These are phyloP conservation scores for Podargus strigoides DNA, from an alignment of 2,797 vertebrate species.

Conservation along the genomic window DNA sequence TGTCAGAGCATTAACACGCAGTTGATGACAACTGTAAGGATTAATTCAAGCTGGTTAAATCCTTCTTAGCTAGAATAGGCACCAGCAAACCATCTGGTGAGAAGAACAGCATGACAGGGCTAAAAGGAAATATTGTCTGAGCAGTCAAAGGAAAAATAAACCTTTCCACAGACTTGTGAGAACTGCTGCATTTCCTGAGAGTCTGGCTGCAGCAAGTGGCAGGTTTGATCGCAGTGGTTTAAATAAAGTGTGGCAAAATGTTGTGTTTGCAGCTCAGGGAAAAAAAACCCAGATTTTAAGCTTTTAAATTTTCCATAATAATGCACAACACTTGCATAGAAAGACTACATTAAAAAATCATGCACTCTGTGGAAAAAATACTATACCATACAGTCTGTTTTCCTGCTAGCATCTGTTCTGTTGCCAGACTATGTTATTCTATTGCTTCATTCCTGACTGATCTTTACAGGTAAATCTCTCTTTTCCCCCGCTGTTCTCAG, in stretches of 20 bases:
- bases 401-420: neutral
- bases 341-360: neutral
- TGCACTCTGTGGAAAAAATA: neutral
- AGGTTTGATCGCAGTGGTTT: neutral
- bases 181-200: neutral
- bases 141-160: slow-evolving; percentile 30
- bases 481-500: neutral
- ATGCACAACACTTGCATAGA: neutral
- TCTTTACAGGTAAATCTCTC: neutral
- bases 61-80: slow-evolving; percentile 54
- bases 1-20: slow-evolving; percentile 49
- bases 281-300: neutral
- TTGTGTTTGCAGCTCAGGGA: neutral
- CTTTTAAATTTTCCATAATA: neutral
- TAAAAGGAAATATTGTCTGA: slow-evolving; percentile 22
- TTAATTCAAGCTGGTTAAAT: slow-evolving; percentile 64
- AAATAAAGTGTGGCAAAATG: neutral
- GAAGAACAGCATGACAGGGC: neutral
- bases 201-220: neutral
- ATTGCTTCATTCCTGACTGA: neutral
- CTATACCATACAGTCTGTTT: neutral
- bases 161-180: neutral
- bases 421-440: neutral
- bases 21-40: slow-evolving; percentile 45
- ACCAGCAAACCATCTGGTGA: slow-evolving; percentile 58